Evolutionary conservation across 2,113 vertebrate genomes (phyloP).

Genomic region (Ciconia boyciana): DNA sequence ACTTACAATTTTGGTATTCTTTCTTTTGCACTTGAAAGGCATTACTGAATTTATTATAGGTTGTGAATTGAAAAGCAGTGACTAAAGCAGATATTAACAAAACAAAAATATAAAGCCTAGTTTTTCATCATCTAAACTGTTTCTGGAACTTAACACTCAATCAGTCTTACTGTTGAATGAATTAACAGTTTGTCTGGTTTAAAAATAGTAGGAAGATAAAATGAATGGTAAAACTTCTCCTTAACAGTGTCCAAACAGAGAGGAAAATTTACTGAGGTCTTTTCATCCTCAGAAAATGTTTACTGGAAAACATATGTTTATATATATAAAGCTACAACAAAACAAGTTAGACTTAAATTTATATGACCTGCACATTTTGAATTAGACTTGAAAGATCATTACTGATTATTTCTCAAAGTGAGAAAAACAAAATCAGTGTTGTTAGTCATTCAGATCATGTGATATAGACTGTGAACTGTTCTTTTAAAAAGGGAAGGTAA

Average conservation of each 20-base stretch:
- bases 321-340: background rate
- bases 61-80: background rate
- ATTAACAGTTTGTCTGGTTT: background rate
- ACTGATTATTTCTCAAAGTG: background rate
- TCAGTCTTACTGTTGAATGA: background rate
- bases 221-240: background rate
- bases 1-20: background rate
- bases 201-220: background rate
- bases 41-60: background rate
- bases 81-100: background rate
- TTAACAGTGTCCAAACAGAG: background rate
- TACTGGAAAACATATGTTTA: background rate
- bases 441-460: background rate
- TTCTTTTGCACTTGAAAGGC: background rate
- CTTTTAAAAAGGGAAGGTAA: background rate
- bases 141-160: background rate
- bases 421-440: background rate
- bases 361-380: background rate
- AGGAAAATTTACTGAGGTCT: background rate
- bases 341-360: background rate
- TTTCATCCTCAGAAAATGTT: background rate
- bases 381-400: background rate
- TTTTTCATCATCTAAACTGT: background rate
- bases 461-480: background rate
- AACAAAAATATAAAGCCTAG: background rate